phyloP scores from a whole-genome alignment of 2,797 vertebrate species.

The Diplodus puntazzo region DNA sequence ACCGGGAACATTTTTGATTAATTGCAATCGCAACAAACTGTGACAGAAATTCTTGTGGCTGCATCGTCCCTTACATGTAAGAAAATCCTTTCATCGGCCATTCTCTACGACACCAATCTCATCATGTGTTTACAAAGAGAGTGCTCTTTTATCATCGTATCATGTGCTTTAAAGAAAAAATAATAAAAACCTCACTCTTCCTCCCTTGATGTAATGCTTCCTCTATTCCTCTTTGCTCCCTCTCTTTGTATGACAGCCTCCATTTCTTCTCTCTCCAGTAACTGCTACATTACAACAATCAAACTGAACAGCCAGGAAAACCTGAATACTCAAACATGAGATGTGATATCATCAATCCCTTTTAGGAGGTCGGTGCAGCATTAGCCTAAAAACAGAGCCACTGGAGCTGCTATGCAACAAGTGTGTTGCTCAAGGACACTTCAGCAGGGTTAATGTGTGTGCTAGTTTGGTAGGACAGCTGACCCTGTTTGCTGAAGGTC shows the following conservation, averaged over 20 bases:
- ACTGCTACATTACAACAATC: constrained; percentile 27
- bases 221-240: not conserved
- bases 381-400: constrained; percentile 2
- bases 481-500: constrained; percentile 26
- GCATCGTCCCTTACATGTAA: not conserved
- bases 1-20: not conserved
- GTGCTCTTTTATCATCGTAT: constrained; percentile 61
- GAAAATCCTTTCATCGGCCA: constrained; percentile 11
- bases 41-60: not conserved
- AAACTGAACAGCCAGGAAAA: not conserved
- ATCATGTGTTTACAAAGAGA: constrained; percentile 69
- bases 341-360: constrained; percentile 4
- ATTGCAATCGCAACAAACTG: not conserved
- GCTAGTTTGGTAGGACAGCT: not conserved
- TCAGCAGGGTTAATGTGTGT: not conserved
- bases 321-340: not conserved
- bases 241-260: constrained; percentile 5
- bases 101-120: constrained; percentile 41
- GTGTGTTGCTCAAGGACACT: constrained; percentile 22
- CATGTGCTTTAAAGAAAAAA: constrained; percentile 42
- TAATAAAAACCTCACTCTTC: constrained; percentile 10
- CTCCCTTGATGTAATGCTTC: constrained; percentile 18
- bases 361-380: not conserved
- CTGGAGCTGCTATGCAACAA: constrained; percentile 5
- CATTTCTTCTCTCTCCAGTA: constrained; percentile 7